phyloP scores from a whole-genome alignment of 2,113 vertebrate species.

The Rhabdornis inornatus region DNA sequence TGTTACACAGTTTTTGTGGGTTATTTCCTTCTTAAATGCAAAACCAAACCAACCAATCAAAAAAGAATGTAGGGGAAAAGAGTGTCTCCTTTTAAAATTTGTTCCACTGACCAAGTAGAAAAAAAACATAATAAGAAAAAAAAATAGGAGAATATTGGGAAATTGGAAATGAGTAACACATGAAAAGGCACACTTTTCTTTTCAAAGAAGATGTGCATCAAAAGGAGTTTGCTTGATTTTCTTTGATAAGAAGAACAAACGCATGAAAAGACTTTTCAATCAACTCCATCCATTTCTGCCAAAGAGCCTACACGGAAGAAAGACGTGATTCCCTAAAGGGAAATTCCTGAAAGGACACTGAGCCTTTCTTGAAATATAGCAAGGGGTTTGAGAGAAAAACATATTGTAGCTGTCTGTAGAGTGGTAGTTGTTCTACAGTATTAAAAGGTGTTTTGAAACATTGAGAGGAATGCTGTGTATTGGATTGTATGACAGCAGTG shows the following conservation, averaged over 20 bases:
- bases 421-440: neutral
- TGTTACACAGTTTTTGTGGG: neutral
- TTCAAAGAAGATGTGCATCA: neutral
- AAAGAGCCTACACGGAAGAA: neutral
- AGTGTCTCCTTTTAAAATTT: neutral
- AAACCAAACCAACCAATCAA: neutral
- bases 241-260: neutral
- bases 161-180: neutral
- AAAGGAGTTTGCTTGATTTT: neutral
- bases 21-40: neutral
- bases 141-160: neutral
- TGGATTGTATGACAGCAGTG: neutral
- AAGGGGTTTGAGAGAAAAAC: neutral
- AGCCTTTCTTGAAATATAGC: neutral
- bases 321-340: neutral
- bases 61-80: neutral
- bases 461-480: neutral
- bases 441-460: neutral
- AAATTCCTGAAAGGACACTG: neutral
- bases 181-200: neutral
- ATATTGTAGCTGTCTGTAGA: neutral
- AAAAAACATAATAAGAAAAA: neutral
- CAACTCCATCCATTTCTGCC: neutral
- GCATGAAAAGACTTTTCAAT: neutral
- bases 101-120: neutral